phyloP scores from a whole-genome alignment of 2,797 vertebrate species.

The Leuciscus waleckii region DNA sequence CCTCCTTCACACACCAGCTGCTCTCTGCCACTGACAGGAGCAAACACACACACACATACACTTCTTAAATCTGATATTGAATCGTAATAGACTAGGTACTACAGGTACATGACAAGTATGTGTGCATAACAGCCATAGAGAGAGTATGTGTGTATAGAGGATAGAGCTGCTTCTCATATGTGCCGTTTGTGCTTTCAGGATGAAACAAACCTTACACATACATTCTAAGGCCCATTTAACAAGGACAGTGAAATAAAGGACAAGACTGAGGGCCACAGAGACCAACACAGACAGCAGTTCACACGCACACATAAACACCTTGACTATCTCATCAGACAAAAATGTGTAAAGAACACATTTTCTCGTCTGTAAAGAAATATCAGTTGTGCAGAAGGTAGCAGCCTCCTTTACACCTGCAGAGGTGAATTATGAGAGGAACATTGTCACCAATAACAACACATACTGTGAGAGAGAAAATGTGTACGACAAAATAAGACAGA shows the following conservation, averaged over 20 bases:
- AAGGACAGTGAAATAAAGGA: constrained; percentile 37
- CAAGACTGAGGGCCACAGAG: neutral
- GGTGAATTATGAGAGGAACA: neutral
- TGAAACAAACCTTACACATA: constrained; percentile 51
- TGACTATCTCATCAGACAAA: neutral
- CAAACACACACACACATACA: constrained; percentile 43
- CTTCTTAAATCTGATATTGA: neutral
- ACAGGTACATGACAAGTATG: neutral
- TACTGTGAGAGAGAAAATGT: neutral
- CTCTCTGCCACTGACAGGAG: constrained; percentile 50
- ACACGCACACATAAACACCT: neutral
- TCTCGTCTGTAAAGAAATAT: neutral
- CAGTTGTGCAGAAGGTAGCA: neutral
- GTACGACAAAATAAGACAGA: neutral
- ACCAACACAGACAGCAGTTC: constrained; percentile 16
- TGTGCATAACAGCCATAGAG: constrained; percentile 50
- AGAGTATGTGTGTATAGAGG: constrained; percentile 31
- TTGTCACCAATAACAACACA: neutral
- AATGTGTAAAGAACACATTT: neutral
- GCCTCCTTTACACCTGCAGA: neutral
- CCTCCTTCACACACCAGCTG: constrained; percentile 75
- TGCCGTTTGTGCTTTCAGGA: neutral
- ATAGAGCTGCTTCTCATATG: neutral
- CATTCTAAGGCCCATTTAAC: constrained; percentile 27
- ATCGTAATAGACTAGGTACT: neutral